Conservation (phyloP, 2,113 vertebrate genomes). For the Platichthys stellatus region DNA sequence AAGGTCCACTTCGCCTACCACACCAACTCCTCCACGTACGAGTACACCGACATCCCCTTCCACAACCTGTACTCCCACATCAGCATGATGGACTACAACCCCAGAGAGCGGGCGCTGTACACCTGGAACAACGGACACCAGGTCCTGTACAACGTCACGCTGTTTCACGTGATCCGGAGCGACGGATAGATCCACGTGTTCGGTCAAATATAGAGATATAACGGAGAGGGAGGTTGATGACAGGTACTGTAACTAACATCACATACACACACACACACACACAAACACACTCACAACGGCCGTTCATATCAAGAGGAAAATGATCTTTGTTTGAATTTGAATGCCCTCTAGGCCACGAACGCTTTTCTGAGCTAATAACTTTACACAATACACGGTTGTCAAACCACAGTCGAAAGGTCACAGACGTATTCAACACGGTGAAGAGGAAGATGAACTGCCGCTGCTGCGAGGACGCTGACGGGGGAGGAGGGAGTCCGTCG, state of each 20-base stretch:
- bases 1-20: constrained; percentile 83
- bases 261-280: constrained; percentile 19
- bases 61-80: constrained; percentile 85
- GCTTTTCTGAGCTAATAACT: constrained; percentile 48
- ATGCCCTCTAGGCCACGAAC: constrained; percentile 34
- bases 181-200: constrained; percentile 55
- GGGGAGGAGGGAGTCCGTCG: constrained; percentile 19
- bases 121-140: constrained; percentile 85
- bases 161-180: constrained; percentile 76
- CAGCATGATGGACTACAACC: constrained; percentile 86
- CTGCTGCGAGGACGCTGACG: constrained; percentile 10
- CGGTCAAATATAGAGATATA: neutral
- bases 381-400: constrained; percentile 48
- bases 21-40: constrained; percentile 77
- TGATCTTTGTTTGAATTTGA: constrained; percentile 44
- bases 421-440: constrained; percentile 32
- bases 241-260: constrained; percentile 7
- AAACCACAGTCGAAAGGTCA: constrained; percentile 52
- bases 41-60: constrained; percentile 82
- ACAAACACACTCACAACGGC: constrained; percentile 4
- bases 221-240: neutral
- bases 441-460: constrained; percentile 32
- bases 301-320: constrained; percentile 28
- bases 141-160: constrained; percentile 79
- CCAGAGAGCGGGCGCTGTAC: constrained; percentile 77